Conservation (phyloP, 2,113 vertebrate genomes). For the Phylloscopus trochilus region DNA sequence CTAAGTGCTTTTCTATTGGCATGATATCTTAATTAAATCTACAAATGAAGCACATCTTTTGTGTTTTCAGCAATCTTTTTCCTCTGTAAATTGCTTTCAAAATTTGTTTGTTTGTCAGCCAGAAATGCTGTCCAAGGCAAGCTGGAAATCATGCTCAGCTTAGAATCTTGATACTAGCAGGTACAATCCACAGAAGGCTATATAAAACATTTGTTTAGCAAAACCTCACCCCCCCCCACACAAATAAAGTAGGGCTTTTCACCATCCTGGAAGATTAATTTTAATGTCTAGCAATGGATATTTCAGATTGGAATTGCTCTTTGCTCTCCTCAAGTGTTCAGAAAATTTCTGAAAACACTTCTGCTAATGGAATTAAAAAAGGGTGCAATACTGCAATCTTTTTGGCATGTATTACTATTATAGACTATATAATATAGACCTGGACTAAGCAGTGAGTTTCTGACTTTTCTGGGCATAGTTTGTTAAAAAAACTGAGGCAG, state of each 20-base stretch:
- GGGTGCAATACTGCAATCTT: neutral
- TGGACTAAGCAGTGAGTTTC: neutral
- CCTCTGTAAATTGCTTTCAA: neutral
- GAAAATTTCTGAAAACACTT: neutral
- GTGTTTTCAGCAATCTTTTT: neutral
- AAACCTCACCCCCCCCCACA: neutral
- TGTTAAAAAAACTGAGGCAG: neutral
- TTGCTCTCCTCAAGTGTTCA: neutral
- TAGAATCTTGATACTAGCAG: neutral
- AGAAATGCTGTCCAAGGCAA: neutral
- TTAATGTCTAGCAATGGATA: neutral
- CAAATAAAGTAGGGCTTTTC: neutral
- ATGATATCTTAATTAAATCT: conserved; percentile 50
- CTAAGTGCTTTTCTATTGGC: conserved; percentile 52
- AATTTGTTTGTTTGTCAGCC: conserved; percentile 9
- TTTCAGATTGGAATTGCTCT: neutral
- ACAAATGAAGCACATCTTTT: neutral
- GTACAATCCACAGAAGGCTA: neutral
- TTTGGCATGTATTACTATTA: neutral
- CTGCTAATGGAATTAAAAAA: neutral
- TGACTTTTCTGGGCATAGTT: neutral
- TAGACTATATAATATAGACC: neutral
- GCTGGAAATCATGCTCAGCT: neutral
- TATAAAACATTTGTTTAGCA: neutral
- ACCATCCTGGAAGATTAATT: neutral